phyloP scores from a whole-genome alignment of 1,140 invertebrate genomes.

The Elysia chlorotica region DNA sequence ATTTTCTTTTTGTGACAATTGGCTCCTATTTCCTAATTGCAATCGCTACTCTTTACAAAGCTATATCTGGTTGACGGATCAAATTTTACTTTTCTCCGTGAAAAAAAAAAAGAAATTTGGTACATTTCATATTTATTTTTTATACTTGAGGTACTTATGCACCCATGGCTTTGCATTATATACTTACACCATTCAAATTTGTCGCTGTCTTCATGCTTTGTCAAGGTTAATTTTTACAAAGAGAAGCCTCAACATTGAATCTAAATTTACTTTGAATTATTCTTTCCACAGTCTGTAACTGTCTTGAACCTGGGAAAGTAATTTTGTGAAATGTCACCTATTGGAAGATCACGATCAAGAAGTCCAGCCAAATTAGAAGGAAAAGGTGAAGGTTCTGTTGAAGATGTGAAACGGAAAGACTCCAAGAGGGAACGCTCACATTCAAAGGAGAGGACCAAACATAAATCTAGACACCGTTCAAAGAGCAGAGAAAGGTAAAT shows the following conservation, averaged over 20 bases:
- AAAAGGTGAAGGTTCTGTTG: too few relatives aligned
- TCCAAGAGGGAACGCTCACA: slow-evolving; percentile 25
- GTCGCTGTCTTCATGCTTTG: too few relatives aligned
- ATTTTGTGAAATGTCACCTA: slow-evolving; percentile 27
- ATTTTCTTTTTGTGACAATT: too few relatives aligned
- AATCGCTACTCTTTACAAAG: background rate
- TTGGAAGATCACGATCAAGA: slow-evolving; percentile 29
- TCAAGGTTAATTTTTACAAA: too few relatives aligned
- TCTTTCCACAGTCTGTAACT: background rate
- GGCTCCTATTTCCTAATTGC: too few relatives aligned
- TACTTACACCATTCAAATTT: too few relatives aligned
- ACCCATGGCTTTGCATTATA: background rate
- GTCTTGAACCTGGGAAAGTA: background rate
- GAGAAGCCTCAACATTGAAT: background rate
- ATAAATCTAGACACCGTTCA: slow-evolving; percentile 28
- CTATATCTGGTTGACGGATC: background rate
- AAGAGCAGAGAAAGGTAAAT: slow-evolving; percentile 35
- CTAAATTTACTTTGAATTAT: background rate
- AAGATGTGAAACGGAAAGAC: slow-evolving; percentile 18
- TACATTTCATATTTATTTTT: background rate
- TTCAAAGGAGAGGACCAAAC: slow-evolving; percentile 26
- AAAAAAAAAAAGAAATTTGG: background rate
- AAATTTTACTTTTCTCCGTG: background rate
- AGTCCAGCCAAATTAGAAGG: slow-evolving; percentile 29
- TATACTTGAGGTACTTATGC: background rate